These are phyloP conservation scores for Meloidogyne chitwoodi DNA, from an alignment of 1,140 invertebrate species.

Conservation along the genomic window DNA sequence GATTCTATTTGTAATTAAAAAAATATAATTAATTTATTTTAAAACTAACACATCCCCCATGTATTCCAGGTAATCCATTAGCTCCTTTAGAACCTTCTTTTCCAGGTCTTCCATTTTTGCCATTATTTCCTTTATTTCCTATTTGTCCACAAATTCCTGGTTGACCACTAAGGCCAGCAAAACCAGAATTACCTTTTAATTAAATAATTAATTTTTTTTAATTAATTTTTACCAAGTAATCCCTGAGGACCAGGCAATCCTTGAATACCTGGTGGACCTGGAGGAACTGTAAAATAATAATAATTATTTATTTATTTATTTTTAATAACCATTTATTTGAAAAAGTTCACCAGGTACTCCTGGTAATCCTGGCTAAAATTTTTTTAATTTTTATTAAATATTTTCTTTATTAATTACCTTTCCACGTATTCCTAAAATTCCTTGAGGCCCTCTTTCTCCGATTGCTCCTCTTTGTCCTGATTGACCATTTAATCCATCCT, in stretches of 20 bases:
- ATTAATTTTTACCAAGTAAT: neutral
- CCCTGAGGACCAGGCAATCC: neutral
- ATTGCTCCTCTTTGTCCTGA: neutral
- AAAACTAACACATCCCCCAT: neutral
- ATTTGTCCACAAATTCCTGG: neutral
- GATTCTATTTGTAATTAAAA: neutral
- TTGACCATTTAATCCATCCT: neutral
- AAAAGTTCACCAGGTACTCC: neutral
- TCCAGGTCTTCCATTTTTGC: neutral
- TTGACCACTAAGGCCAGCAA: neutral
- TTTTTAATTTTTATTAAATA: neutral
- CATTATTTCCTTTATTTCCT: neutral
- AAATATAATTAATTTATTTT: neutral
- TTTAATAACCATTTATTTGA: neutral
- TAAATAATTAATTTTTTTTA: neutral
- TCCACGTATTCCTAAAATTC: neutral
- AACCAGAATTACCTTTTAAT: neutral
- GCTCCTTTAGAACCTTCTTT: neutral
- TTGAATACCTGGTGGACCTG: neutral
- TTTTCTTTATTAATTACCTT: neutral
- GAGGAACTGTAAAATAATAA: neutral
- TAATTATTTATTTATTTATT: neutral
- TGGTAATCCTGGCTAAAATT: conserved; percentile 4
- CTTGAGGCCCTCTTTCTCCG: neutral
- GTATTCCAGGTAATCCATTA: neutral